Percentiles rank a stretch among this genome's conserved stretches.
Evolutionary conservation across 2,113 vertebrate species (phyloP).

Genomic region (Callithrix jacchus): DNA sequence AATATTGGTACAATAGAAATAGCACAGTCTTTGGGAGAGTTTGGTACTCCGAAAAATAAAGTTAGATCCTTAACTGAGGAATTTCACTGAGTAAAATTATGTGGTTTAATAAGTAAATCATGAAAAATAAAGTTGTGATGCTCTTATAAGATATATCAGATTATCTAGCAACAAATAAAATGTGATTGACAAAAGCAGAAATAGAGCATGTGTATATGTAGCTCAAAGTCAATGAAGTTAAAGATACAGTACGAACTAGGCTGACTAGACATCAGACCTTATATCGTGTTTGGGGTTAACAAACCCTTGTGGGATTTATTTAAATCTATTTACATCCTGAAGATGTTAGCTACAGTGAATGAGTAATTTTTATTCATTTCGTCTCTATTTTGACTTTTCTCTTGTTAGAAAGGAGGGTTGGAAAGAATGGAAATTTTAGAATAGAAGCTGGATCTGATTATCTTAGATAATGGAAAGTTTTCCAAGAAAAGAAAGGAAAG

Average conservation of each 20-base stretch:
- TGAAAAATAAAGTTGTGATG: background rate
- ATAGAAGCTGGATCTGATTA: background rate
- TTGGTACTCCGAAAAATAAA: background rate
- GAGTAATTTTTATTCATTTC: background rate
- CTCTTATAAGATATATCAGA: background rate
- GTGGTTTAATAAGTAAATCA: background rate
- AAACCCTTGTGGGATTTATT: background rate
- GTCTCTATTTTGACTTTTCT: background rate
- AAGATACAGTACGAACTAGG: background rate
- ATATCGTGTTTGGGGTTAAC: background rate
- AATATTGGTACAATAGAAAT: background rate
- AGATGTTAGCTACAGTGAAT: background rate
- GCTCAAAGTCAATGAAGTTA: background rate
- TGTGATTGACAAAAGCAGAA: background rate
- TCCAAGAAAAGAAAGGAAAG: background rate
- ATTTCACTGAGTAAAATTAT: background rate
- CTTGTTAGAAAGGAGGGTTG: background rate
- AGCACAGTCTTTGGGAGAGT: background rate
- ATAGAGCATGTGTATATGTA: background rate
- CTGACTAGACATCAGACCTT: background rate
- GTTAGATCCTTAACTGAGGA: background rate
- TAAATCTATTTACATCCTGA: background rate
- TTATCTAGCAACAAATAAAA: background rate
- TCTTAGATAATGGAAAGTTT: background rate
- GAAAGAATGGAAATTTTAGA: background rate